phyloP scores from a whole-genome alignment of 2,888 invertebrate species.

The Neuroscelio doddi region DNA sequence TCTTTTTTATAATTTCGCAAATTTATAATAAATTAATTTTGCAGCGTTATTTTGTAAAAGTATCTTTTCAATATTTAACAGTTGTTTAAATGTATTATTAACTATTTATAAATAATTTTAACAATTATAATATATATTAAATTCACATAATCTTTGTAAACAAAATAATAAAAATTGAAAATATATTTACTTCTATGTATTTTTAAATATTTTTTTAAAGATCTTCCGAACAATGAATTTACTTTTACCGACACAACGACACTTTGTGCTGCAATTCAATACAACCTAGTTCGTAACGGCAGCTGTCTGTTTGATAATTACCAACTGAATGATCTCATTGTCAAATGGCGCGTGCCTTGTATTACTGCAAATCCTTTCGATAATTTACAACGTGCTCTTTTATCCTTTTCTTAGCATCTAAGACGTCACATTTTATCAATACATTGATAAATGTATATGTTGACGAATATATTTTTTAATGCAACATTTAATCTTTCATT shows the following conservation, averaged over 20 bases:
- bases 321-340: conserved; percentile 51
- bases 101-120: too few species aligned
- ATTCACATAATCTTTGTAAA: too few species aligned
- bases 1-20: too few species aligned
- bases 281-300: conserved; percentile 47
- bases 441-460: not conserved
- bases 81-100: too few species aligned
- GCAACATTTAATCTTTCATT: too few species aligned
- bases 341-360: conserved; percentile 52
- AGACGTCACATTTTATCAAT: not conserved
- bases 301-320: conserved; percentile 52
- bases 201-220: not conserved
- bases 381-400: conserved; percentile 21
- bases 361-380: conserved; percentile 21
- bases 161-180: too few species aligned
- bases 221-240: conserved; percentile 4
- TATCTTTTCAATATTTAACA: too few species aligned
- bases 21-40: too few species aligned
- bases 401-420: not conserved
- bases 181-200: too few species aligned
- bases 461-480: too few species aligned
- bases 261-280: conserved; percentile 34
- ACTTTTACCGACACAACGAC: conserved; percentile 14
- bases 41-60: too few species aligned
- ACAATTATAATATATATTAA: too few species aligned